phyloP scores from a whole-genome alignment of 1,140 invertebrate species.

The Pantala flavescens region DNA sequence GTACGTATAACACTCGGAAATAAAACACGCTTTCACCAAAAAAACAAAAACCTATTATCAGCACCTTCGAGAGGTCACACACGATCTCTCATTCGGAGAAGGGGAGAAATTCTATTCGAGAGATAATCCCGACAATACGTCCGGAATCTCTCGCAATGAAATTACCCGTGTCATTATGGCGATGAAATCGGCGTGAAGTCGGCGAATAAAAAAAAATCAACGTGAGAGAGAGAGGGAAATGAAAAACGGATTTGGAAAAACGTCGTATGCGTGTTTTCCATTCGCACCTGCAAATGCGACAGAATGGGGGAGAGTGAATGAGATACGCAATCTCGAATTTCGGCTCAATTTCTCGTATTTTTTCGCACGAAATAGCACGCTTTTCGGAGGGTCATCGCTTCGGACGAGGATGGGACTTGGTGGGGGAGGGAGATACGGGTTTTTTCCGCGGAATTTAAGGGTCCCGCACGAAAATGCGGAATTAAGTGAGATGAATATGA shows the following conservation, averaged over 20 bases:
- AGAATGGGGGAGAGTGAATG: background rate
- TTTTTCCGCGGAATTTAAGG: conserved; percentile 4
- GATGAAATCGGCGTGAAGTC: background rate
- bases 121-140: no score
- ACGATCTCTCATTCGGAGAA: no score
- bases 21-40: no score
- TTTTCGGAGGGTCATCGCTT: background rate
- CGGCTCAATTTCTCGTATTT: background rate
- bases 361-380: background rate
- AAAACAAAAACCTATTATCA: no score
- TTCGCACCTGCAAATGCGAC: background rate
- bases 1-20: no score
- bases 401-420: background rate
- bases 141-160: no score
- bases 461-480: background rate
- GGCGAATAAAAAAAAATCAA: background rate
- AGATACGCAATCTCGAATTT: background rate
- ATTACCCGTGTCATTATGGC: no score
- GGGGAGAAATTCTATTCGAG: no score
- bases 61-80: no score
- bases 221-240: background rate
- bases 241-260: background rate
- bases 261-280: background rate
- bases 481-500: conserved; percentile 10
- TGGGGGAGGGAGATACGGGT: background rate